These are phyloP conservation scores for Crocodylus rhombifer DNA, from an alignment of 2,797 vertebrate species.

Conservation along the genomic window DNA sequence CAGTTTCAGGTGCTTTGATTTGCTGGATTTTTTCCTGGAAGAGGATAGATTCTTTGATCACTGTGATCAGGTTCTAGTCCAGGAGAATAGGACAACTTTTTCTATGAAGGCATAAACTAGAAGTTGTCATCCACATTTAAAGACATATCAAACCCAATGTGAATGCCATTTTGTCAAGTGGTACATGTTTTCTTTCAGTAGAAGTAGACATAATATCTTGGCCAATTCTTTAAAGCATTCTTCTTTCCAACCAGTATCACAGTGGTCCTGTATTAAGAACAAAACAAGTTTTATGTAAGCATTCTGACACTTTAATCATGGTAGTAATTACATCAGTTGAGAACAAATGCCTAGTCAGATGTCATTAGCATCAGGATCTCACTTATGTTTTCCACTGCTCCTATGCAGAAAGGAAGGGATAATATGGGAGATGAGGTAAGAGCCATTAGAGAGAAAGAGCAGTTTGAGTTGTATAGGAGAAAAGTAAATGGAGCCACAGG, in stretches of 20 bases:
- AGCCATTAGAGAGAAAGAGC: neutral
- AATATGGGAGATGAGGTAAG: no score
- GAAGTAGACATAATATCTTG: neutral
- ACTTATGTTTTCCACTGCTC: neutral
- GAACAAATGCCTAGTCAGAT: no score
- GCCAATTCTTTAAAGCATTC: neutral
- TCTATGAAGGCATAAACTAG: neutral
- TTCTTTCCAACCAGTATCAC: neutral
- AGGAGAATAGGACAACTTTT: neutral
- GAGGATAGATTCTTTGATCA: neutral
- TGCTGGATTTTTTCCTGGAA: neutral
- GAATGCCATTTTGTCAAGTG: neutral
- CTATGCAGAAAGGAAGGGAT: accelerated
- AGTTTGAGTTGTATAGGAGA: neutral
- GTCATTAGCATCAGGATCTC: no score
- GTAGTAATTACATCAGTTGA: neutral
- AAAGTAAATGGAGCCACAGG: neutral
- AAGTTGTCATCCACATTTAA: neutral
- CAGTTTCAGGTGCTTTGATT: neutral
- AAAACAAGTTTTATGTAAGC: neutral
- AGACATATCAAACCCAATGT: neutral
- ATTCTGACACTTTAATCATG: neutral
- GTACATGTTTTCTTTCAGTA: neutral
- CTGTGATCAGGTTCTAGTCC: neutral
- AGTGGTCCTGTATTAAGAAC: neutral